A percentile compares a stretch with the other conserved stretches of the same genome.
phyloP scores from a whole-genome alignment of 2,888 invertebrate species.

The Steromphala cineraria region DNA sequence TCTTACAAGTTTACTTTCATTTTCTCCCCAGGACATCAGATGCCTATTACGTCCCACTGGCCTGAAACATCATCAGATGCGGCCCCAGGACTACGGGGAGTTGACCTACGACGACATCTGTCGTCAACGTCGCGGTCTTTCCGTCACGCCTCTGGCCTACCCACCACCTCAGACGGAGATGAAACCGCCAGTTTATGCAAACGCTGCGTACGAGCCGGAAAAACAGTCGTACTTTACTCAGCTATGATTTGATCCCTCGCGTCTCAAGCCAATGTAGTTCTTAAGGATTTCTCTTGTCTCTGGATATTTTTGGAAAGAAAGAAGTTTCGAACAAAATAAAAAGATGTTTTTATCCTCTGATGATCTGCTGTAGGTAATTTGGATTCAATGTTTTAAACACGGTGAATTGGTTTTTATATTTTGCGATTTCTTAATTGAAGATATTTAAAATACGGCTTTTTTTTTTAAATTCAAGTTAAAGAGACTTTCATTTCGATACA shows the following conservation, averaged over 20 bases:
- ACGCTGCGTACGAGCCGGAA: not conserved
- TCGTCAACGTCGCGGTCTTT: not conserved
- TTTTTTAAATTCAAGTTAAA: too few species aligned
- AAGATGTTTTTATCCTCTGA: too few species aligned
- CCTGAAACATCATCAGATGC: constrained; percentile 60
- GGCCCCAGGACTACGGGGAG: constrained; percentile 59
- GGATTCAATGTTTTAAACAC: too few species aligned
- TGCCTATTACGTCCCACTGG: constrained; percentile 55
- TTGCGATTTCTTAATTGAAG: too few species aligned
- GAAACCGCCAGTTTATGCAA: not conserved
- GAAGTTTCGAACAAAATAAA: too few species aligned
- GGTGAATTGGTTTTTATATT: too few species aligned
- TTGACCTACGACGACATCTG: constrained; percentile 32
- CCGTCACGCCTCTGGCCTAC: not conserved
- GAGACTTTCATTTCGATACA: too few species aligned
- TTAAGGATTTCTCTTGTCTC: too few species aligned
- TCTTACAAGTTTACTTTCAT: not conserved
- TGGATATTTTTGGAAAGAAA: too few species aligned
- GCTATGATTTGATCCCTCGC: not conserved
- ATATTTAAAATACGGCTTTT: too few species aligned
- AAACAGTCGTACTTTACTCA: not conserved
- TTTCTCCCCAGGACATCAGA: constrained; percentile 49
- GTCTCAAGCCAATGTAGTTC: too few species aligned
- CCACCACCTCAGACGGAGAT: not conserved
- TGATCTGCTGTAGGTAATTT: too few species aligned